Conservation (phyloP, 2,113 vertebrate species). For the Mus spicilegus region DNA sequence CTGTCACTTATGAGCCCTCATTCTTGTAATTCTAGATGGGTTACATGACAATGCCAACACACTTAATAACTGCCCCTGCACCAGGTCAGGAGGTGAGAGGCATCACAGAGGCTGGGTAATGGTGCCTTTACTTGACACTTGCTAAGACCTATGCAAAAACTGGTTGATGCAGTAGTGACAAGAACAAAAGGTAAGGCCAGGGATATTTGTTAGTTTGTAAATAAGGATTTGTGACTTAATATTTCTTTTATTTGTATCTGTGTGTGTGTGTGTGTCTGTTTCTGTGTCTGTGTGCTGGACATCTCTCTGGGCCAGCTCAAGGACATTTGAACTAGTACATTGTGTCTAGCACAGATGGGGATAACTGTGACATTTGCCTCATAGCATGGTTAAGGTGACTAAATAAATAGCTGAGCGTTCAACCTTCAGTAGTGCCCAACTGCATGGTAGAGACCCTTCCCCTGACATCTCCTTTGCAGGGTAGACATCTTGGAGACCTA, state of each 20-base stretch:
- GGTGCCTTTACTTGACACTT: neutral
- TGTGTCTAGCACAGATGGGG: neutral
- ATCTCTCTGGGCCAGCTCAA: neutral
- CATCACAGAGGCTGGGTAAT: rapidly evolving
- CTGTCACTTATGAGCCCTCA: neutral
- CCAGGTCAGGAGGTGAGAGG: neutral
- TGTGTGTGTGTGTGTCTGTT: no score
- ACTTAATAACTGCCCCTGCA: no score
- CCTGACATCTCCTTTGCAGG: neutral
- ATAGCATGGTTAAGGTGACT: neutral
- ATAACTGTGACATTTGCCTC: neutral
- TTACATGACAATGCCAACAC: neutral
- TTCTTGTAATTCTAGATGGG: neutral
- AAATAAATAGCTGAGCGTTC: neutral
- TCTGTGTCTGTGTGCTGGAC: no score
- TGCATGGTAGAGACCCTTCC: neutral
- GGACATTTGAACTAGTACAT: neutral
- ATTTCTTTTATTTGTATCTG: neutral
- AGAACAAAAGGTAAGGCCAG: neutral
- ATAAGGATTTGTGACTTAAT: neutral
- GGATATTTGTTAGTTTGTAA: no score
- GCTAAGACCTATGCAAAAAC: neutral
- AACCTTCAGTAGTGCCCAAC: neutral
- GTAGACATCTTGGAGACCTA: neutral
- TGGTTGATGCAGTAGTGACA: neutral